Conservation (phyloP, 2,797 vertebrate genomes). For the Ibycter americanus region DNA sequence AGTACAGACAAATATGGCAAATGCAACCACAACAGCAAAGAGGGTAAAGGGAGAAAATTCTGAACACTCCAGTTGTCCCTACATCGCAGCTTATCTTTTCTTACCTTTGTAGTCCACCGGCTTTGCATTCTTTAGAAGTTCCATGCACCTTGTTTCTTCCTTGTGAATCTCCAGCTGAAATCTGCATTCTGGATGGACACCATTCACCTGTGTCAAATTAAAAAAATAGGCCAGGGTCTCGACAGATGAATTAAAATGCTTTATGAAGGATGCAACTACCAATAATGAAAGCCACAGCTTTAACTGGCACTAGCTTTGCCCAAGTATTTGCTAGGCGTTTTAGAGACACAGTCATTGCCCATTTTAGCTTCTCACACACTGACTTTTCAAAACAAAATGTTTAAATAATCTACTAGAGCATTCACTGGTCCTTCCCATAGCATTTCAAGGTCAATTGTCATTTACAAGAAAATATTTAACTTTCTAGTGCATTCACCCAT, state of each 20-base stretch:
- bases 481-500: background rate
- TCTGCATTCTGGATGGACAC: conserved; percentile 79
- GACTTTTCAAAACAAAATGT: background rate
- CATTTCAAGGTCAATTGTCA: background rate
- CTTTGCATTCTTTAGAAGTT: conserved; percentile 57
- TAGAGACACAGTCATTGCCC: background rate
- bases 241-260: background rate
- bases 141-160: conserved; percentile 76
- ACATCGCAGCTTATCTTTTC: background rate
- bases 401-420: background rate
- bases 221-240: background rate
- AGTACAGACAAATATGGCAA: background rate
- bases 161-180: conserved; percentile 77
- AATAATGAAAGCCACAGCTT: background rate
- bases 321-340: background rate
- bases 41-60: background rate
- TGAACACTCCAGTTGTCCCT: background rate
- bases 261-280: background rate
- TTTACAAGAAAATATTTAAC: background rate
- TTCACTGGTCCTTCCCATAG: background rate
- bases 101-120: conserved; percentile 69
- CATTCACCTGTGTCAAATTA: conserved; percentile 71
- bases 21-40: background rate
- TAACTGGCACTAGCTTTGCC: background rate
- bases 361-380: background rate